phyloP scores from a whole-genome alignment of 2,113 vertebrate genomes.

The Leptobrachium ailaonicum region DNA sequence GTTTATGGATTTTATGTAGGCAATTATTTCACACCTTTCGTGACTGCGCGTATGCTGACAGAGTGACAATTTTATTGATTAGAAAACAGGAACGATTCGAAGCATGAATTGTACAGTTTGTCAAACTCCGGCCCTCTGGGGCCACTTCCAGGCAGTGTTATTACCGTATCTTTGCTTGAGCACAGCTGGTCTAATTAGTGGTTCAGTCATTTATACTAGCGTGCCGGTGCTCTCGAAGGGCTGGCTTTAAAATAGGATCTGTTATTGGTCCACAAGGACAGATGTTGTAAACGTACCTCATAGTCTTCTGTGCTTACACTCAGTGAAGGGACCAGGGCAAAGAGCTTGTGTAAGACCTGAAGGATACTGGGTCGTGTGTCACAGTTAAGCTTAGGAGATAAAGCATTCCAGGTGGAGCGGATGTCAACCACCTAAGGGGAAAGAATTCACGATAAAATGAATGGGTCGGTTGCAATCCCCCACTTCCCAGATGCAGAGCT shows the following conservation, averaged over 20 bases:
- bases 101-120: no score
- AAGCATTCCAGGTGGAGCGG: slow-evolving; percentile 83
- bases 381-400: slow-evolving; percentile 79
- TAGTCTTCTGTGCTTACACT: slow-evolving; percentile 84
- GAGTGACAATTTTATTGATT: not conserved
- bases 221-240: not conserved
- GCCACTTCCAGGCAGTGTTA: no score
- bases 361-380: slow-evolving; percentile 83
- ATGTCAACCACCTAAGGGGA: slow-evolving; percentile 86
- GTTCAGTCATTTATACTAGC: no score
- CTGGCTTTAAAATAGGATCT: not conserved
- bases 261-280: not conserved
- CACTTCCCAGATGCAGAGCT: not conserved
- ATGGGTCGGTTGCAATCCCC: not conserved
- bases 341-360: slow-evolving; percentile 78
- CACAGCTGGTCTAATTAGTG: no score
- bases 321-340: slow-evolving; percentile 86
- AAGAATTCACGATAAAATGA: not conserved
- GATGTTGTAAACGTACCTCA: slow-evolving; percentile 69
- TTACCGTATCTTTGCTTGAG: no score
- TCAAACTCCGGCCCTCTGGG: no score
- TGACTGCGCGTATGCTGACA: not conserved
- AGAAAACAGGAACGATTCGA: not conserved
- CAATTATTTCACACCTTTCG: no score
- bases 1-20: no score